phyloP scores from a whole-genome alignment of 2,888 invertebrate genomes.

The Candidula unifasciata region DNA sequence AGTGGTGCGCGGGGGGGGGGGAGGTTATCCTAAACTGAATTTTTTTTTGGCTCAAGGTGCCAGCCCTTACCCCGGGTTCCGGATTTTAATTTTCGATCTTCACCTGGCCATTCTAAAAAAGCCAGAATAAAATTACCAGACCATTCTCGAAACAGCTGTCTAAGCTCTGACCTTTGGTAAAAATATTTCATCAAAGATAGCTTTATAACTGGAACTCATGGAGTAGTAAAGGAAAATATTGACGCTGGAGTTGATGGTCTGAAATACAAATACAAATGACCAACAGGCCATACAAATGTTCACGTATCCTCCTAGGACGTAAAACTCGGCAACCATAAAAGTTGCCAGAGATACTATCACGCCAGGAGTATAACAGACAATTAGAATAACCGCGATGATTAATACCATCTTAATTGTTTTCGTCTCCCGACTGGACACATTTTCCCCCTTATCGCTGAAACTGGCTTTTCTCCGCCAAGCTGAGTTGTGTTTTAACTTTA shows the following conservation, averaged over 20 bases:
- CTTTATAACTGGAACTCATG: slow-evolving; percentile 23
- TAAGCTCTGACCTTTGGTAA: too few species aligned
- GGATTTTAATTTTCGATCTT: too few species aligned
- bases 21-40: too few species aligned
- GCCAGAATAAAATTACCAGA: too few species aligned
- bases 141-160: too few species aligned
- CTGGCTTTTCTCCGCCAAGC: background rate
- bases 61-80: too few species aligned
- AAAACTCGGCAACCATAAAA: slow-evolving; percentile 17
- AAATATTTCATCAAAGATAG: background rate
- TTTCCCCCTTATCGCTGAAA: background rate
- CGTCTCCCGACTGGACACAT: background rate
- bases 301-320: background rate
- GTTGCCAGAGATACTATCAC: background rate
- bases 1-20: too few species aligned
- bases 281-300: slow-evolving; percentile 19
- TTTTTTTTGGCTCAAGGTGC: too few species aligned
- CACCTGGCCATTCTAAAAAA: too few species aligned
- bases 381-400: background rate
- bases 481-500: background rate
- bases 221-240: slow-evolving; percentile 31
- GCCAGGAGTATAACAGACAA: slow-evolving; percentile 10
- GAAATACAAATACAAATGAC: slow-evolving; percentile 14
- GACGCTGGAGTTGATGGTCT: slow-evolving; percentile 25
- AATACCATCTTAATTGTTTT: slow-evolving; percentile 16